Evolutionary conservation across 2,888 invertebrate species (phyloP).

Genomic region (Rhodophaea formosa): DNA sequence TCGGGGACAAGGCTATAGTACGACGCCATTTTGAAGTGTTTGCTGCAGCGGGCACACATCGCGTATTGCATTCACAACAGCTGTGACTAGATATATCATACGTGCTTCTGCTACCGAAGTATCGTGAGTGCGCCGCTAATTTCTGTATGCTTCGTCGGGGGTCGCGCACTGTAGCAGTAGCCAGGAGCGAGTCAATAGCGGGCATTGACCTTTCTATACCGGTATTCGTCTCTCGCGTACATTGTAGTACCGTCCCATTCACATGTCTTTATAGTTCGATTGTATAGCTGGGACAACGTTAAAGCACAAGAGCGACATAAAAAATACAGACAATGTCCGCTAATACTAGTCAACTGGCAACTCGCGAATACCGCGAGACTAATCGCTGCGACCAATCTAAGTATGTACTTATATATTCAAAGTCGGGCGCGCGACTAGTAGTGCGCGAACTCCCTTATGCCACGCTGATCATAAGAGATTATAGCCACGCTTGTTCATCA

Average conservation of each 20-base stretch:
- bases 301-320: not conserved
- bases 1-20: not conserved
- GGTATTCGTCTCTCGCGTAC: not conserved
- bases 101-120: slow-evolving; percentile 32
- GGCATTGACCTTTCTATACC: not conserved
- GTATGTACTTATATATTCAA: not conserved
- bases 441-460: not conserved
- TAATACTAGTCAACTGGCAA: not conserved
- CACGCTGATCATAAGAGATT: not conserved
- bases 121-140: slow-evolving; percentile 30
- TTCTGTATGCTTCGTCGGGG: slow-evolving; percentile 37
- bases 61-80: slow-evolving; percentile 55
- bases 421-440: not conserved
- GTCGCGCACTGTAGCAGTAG: slow-evolving; percentile 2
- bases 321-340: not conserved
- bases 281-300: not conserved
- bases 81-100: slow-evolving; percentile 64
- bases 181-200: not conserved
- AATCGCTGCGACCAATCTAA: not conserved
- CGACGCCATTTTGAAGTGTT: not conserved
- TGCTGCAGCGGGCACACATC: slow-evolving; percentile 8
- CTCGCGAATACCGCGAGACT: not conserved
- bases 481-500: not conserved
- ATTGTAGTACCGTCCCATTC: not conserved
- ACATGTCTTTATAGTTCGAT: not conserved